These are phyloP conservation scores for Silurus aristotelis DNA, from an alignment of 2,797 vertebrate genomes.

Conservation along the genomic window DNA sequence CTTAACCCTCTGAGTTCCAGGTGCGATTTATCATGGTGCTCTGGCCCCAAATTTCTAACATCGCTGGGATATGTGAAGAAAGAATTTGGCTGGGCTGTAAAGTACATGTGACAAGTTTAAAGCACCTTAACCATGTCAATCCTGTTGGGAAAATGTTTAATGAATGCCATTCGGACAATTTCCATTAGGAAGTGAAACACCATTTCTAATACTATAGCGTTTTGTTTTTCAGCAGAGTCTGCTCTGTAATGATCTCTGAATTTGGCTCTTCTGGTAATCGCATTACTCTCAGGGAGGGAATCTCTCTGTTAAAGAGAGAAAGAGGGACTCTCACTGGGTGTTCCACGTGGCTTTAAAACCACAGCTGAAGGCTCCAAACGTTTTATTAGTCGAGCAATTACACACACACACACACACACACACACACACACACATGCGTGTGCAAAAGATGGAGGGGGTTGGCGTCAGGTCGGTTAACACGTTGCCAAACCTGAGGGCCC, in stretches of 20 bases:
- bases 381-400: constrained; percentile 72
- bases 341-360: constrained; percentile 50
- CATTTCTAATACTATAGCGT: neutral
- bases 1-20: too few relatives aligned
- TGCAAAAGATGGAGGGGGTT: constrained; percentile 38
- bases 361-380: constrained; percentile 54
- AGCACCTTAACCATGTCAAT: too few relatives aligned
- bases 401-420: constrained; percentile 57
- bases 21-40: too few relatives aligned
- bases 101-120: too few relatives aligned
- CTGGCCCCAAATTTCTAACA: too few relatives aligned
- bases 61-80: too few relatives aligned
- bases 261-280: constrained; percentile 4
- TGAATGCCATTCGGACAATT: neutral
- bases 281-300: constrained; percentile 24
- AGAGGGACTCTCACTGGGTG: constrained; percentile 48
- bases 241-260: neutral
- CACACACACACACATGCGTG: constrained; percentile 46
- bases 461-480: constrained; percentile 31
- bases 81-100: too few relatives aligned
- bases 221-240: neutral
- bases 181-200: constrained; percentile 4
- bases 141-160: constrained; percentile 3
- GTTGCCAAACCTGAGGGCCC: constrained; percentile 51
- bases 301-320: neutral